These are phyloP conservation scores for Trichonephila clavipes DNA, from an alignment of 1,140 invertebrate genomes.

Conservation along the genomic window DNA sequence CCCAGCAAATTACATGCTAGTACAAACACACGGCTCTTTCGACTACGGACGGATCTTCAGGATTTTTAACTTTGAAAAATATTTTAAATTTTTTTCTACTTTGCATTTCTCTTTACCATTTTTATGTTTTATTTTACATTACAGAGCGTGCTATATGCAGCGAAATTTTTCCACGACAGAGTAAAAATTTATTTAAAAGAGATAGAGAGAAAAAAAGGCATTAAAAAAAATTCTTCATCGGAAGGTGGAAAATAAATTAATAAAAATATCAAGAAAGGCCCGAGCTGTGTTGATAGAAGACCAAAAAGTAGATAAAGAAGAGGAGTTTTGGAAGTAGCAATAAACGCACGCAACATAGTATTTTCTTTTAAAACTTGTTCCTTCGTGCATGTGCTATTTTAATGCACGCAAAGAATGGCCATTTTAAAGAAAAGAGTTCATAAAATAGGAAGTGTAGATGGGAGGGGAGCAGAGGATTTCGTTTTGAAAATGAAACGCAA, in stretches of 20 bases:
- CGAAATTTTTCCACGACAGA: conserved; percentile 29
- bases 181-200: conserved; percentile 34
- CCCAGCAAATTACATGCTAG: background rate
- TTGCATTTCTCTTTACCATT: background rate
- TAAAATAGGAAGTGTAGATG: background rate
- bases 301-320: background rate
- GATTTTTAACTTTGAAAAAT: conserved; percentile 12
- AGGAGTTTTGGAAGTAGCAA: conserved; percentile 29
- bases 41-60: background rate
- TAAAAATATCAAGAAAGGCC: conserved; percentile 43
- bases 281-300: conserved; percentile 43
- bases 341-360: conserved; percentile 46
- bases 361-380: conserved; percentile 20
- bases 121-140: background rate
- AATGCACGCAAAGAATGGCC: conserved; percentile 40
- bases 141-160: background rate
- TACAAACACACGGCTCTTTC: background rate
- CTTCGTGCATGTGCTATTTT: background rate
- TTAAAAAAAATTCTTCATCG: background rate
- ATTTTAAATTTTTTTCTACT: background rate
- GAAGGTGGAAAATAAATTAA: conserved; percentile 49
- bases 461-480: background rate
- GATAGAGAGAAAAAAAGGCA: background rate
- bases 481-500: conserved; percentile 17
- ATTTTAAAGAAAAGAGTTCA: conserved; percentile 18